Evolutionary conservation across 2,888 invertebrate species (phyloP).

Genomic region (Nephrotoma guestfalica): DNA sequence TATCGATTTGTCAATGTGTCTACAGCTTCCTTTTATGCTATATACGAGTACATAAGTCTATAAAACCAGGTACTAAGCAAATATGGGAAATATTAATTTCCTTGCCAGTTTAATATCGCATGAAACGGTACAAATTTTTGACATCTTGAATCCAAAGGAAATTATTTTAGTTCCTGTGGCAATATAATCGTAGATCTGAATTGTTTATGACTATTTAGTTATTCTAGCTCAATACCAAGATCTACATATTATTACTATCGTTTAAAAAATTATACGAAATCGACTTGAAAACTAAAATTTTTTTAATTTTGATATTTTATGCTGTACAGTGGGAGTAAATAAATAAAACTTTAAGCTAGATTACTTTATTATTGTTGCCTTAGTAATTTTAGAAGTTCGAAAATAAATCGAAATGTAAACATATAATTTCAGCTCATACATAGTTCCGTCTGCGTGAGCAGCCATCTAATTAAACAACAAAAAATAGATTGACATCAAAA

Average conservation of each 20-base stretch:
- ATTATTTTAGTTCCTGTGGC: neutral
- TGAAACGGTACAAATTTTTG: neutral
- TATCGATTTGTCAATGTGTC: neutral
- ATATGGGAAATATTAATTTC: neutral
- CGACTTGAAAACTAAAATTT: neutral
- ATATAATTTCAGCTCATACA: neutral
- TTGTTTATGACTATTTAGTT: neutral
- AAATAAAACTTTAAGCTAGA: neutral
- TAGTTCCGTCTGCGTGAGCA: neutral
- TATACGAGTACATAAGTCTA: neutral
- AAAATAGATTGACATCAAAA: too few relatives aligned
- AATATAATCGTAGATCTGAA: neutral
- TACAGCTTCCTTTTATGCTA: neutral
- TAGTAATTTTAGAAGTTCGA: neutral
- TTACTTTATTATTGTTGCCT: neutral
- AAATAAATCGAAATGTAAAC: neutral
- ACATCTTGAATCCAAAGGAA: neutral
- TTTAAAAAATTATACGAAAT: neutral
- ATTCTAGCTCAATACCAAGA: neutral
- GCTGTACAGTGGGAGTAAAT: neutral
- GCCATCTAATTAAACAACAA: neutral
- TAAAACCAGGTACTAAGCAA: neutral
- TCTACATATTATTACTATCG: neutral
- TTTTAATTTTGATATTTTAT: neutral
- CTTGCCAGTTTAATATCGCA: neutral